phyloP scores from a whole-genome alignment of 2,113 vertebrate genomes.

The Ramphastos sulfuratus region DNA sequence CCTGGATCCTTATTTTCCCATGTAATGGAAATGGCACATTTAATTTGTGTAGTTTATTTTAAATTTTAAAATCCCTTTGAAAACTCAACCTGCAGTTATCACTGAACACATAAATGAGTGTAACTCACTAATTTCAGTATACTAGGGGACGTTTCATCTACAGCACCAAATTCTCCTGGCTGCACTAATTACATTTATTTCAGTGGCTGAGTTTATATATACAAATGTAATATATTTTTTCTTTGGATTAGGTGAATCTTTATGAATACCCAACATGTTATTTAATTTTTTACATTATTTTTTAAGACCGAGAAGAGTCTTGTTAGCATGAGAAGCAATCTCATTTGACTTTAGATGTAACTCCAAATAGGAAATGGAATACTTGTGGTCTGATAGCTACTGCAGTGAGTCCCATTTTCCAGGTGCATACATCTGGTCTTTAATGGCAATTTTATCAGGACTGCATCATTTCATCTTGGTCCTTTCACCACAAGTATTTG shows the following conservation, averaged over 20 bases:
- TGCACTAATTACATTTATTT: not conserved
- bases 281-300: not conserved
- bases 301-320: constrained; percentile 2
- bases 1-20: not conserved
- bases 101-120: not conserved
- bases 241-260: not conserved
- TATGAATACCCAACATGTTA: not conserved
- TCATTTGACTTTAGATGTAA: constrained; percentile 48
- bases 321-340: constrained; percentile 21
- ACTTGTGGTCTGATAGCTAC: constrained; percentile 38
- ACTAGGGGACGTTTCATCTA: not conserved
- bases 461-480: constrained; percentile 56
- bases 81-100: not conserved
- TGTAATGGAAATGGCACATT: not conserved
- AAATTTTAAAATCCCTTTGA: not conserved
- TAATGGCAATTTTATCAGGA: constrained; percentile 56
- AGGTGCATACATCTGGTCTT: constrained; percentile 66
- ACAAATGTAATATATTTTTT: not conserved
- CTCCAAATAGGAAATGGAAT: constrained; percentile 46
- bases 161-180: not conserved
- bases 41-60: not conserved
- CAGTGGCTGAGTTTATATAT: not conserved
- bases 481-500: constrained; percentile 50
- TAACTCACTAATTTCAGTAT: not conserved
- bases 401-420: constrained; percentile 54